These are phyloP conservation scores for Lytechinus pictus DNA, from an alignment of 35 echinoderm and acorn worm species.

Conservation along the genomic window DNA sequence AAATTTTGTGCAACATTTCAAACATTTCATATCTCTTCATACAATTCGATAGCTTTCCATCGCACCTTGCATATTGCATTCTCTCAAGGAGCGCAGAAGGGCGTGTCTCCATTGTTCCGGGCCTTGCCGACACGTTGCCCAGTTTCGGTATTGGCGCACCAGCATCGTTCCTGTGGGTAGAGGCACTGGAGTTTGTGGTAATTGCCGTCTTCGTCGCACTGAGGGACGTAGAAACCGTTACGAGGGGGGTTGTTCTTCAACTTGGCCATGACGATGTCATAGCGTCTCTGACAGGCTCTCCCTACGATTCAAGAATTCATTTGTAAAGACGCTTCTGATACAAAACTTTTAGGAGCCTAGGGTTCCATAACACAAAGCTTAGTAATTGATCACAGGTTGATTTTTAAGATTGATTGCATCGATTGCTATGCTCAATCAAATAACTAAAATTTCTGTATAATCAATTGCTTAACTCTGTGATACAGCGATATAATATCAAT, in stretches of 20 bases:
- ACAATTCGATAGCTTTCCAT: background rate
- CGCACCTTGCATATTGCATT: background rate
- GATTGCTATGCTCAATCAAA: no score
- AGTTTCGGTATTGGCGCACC: constrained; percentile 50
- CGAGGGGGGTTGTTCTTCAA: background rate
- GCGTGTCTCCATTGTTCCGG: background rate
- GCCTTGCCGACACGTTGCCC: constrained; percentile 37
- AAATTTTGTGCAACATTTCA: background rate
- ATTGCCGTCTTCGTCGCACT: constrained; percentile 43
- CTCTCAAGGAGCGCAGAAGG: constrained; percentile 8
- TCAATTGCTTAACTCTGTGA: no score
- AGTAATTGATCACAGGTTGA: no score
- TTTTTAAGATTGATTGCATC: no score
- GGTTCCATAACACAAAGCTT: no score
- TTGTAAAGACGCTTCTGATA: background rate
- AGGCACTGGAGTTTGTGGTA: constrained; percentile 52
- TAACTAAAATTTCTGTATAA: no score
- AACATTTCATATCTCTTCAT: background rate
- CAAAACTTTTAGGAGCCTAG: background rate
- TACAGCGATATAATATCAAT: no score
- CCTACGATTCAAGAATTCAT: background rate
- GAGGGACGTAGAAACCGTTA: constrained; percentile 31
- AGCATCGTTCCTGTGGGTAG: constrained; percentile 1
- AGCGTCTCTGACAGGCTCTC: background rate
- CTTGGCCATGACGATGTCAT: constrained; percentile 27